A percentile compares a stretch with the other conserved stretches of the same genome.
Evolutionary conservation across 53 echinoderm and acorn worm species (phyloP).

Genomic region (Stichopus horrens): DNA sequence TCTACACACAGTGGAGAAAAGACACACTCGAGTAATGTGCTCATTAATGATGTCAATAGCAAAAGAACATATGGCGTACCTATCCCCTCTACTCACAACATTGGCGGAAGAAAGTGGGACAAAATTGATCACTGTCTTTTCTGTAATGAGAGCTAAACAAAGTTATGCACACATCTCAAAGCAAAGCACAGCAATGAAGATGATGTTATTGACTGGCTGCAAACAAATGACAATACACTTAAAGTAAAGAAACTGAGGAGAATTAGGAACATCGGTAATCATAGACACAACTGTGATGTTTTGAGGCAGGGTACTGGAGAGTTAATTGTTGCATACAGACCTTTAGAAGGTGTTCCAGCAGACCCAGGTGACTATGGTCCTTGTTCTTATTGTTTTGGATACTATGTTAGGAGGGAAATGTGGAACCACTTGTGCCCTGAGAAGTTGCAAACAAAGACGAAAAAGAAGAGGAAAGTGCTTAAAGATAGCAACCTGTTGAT

Average conservation of each 20-base stretch:
- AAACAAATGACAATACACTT: background rate
- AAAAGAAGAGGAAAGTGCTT: background rate
- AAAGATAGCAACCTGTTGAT: conserved; percentile 30
- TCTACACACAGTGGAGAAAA: background rate
- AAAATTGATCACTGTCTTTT: conserved; percentile 39
- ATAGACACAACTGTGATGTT: conserved; percentile 42
- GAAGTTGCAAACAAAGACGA: background rate
- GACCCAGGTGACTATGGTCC: conserved; percentile 33
- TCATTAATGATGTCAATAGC: too few relatives aligned
- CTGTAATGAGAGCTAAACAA: conserved; percentile 16
- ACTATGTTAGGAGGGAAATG: conserved; percentile 22
- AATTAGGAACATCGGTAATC: conserved; percentile 43
- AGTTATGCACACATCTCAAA: conserved; percentile 25
- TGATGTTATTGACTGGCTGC: conserved; percentile 24
- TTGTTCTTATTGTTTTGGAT: conserved; percentile 40
- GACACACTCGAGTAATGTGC: too few relatives aligned
- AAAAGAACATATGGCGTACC: background rate
- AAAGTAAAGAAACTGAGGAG: conserved; percentile 12
- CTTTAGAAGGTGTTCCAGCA: conserved; percentile 20
- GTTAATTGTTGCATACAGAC: conserved; percentile 37
- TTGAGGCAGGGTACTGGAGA: conserved; percentile 35
- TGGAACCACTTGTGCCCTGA: conserved; percentile 5
- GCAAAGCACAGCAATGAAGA: conserved; percentile 26
- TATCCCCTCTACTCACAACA: background rate
- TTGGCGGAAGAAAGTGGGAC: conserved; percentile 4